Percentiles rank a stretch among this genome's conserved stretches.
Conservation (phyloP, 1,140 invertebrate genomes). For the Bombus polaris region DNA sequence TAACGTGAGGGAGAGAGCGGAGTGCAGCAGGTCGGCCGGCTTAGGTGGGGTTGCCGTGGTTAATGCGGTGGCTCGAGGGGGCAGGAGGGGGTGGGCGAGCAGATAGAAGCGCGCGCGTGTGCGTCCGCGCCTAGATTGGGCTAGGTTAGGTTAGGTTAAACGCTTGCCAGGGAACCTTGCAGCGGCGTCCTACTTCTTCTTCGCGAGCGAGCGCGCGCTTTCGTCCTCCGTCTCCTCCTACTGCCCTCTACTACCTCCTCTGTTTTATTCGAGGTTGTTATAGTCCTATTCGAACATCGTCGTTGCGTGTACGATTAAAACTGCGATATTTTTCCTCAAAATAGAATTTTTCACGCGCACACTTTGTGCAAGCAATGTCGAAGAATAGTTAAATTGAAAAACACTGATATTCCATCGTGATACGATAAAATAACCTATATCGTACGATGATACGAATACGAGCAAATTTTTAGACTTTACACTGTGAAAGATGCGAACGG, state of each 20-base stretch:
- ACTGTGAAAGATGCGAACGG: too few species aligned
- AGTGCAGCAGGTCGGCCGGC: constrained; percentile 45
- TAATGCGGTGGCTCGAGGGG: constrained; percentile 39
- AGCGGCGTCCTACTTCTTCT: constrained; percentile 66
- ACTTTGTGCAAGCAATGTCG: neutral
- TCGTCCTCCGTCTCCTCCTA: constrained; percentile 54
- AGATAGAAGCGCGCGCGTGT: constrained; percentile 53
- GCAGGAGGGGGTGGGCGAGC: constrained; percentile 4
- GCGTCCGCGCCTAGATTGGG: constrained; percentile 56
- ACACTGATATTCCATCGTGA: neutral
- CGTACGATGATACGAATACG: neutral
- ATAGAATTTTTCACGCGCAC: neutral
- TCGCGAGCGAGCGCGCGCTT: constrained; percentile 53
- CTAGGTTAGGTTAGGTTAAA: constrained; percentile 66
- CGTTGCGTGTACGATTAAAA: neutral
- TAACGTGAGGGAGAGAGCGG: constrained; percentile 19
- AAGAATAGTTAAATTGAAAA: neutral
- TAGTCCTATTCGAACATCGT: constrained; percentile 11
- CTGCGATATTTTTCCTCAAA: neutral
- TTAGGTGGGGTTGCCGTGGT: constrained; percentile 50
- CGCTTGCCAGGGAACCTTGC: constrained; percentile 60
- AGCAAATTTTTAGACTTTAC: neutral
- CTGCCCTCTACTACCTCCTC: constrained; percentile 26
- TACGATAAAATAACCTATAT: neutral
- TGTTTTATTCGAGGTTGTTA: neutral